Base-by-base conservation (phyloP, 2,113 vertebrate genomes). In the Carassius gibelio region DNA sequence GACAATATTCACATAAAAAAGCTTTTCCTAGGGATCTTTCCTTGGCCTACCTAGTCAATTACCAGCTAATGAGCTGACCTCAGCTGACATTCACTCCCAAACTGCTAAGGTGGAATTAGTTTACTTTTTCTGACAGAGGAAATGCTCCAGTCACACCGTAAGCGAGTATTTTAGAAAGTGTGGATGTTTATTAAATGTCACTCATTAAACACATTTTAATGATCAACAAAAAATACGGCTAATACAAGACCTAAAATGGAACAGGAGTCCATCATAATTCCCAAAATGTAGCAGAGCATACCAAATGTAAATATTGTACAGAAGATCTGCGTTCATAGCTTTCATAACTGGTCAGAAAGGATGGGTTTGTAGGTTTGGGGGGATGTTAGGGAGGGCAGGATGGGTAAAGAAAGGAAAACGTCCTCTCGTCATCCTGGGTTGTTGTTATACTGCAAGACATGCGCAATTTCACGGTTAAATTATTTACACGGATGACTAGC, bases 181-280 rank as follows among this genome's bases (percentile, higher is more conserved):
- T 83, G 80, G 69, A 87, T 85, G 74, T 88, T 88, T 88, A 88
- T 88, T 88, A 82, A 88, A 87, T 82, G 83, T 75, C 48, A 80
- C 81, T 75, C 61, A 78, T 85, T 77, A 78, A 85, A 85, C 81
- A 87, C 64, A 74, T 78, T 71, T 52, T 77, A 82, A 78, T 59
- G 81, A 83, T 72, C 77, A 75, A 83, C 74, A 82, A 72, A 82
- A 57, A 36, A 72, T 81, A 42, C 55, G 4, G 57, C 50, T 78
- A 61, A 38, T 80, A 64, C 59, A 42, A 80, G 59, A 80, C 59
- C 38, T 42, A 52, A 69, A 69, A 68, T 64, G 59, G n/a, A 66
- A 45, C 5, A 45, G 26, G 38, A 81, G 79, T 81, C n/a, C 34
- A 42, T 80, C 11, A 26, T 55, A 17, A 62, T 23, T 64, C 59